Evolutionary conservation across 2,113 vertebrate species (phyloP), one percentile per base, ranked within the genome.

Genomic region (Amphilophus citrinellus): DNA sequence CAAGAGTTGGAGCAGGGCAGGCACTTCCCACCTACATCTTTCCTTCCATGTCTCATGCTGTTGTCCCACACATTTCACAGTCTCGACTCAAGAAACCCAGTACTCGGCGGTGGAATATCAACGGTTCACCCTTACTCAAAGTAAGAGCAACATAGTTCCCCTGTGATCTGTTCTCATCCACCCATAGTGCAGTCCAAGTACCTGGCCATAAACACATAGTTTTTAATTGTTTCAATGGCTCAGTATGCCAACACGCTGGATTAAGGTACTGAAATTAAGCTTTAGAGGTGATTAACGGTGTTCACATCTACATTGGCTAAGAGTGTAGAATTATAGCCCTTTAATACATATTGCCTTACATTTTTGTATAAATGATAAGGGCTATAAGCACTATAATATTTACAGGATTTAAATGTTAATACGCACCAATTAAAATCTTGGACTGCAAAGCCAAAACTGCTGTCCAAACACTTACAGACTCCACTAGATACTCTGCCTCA

Each of bases 31-130:
- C 10, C 0, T 20, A 50, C 58, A 9, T 81, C 77, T 59, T 6
- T 75, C 79, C 53, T 39, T 76, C 80, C 75, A 37, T 80, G 27
- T 90, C 78, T 94, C 82, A 94, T 82, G 17, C 77, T 89, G 61
- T 89, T 91, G 82, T 94, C 78, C 90, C 66, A 60, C 92, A 86
- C 84, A 24, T 89, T 95, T 93, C 80, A 91, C 95, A 96, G 95
- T 96, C 93, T 85, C 90, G 88, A 61, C 90, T 95, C 86, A 95
- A 95, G 94, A 95, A 95, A 93, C 92, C 95, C 82, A 95, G 91
- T 83, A 77, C 85, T 76, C 94, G 91, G 1, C 88, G 88, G 59
- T 94, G 94, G 95, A 96, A 95, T 91, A 87, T 94, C 91, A 91
- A 92, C 80, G 89, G 95, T 92, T 95, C 94, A 59, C 93, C 92